Base-by-base conservation (phyloP, 1,140 invertebrate genomes). In the Geopemphigus sp. region DNA sequence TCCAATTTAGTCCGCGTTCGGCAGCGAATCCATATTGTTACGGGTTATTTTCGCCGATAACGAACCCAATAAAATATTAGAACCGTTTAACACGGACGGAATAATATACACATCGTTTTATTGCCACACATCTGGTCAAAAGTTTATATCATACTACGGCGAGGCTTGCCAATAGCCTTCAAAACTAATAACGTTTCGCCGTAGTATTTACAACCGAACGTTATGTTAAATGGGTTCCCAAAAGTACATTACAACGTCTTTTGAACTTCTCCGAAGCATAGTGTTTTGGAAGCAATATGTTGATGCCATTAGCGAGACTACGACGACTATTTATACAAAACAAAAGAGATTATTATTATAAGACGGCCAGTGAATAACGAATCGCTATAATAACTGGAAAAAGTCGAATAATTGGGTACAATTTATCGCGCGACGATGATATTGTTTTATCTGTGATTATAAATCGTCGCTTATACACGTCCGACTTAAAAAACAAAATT, bases 171-270 rank as follows among this genome's bases (percentile, higher is more conserved):
- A 24, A 39, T 68, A 50, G 64, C 24, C 26, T 24, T 68, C 4
- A 68, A 68, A 68, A 24, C 32, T 32, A 66, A 50, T 50, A 68
- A 68, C 47, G 39, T 50, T 68, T 68, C 19, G n/a, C 5, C 24
- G 45, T 10, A 68, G 45, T 50, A 24, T 70, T 70, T 50, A 70
- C 45, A 15, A 70, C 45, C 12, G 22, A 50, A 50, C 14, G 45
- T 22, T 50, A 15, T 70, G 22, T 50, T 50, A 70, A 70, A 70
- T 17, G 66, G 39, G 22, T 24, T 70, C 24, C 22, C n/a, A 53
- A 26, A n/a, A 22, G 66, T 70, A 70, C 47, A 50, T 50, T 17
- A 61, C 0, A 53, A 53, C 5, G n/a, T 70, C 15, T 50, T 17
- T 10, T 24, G n/a, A 68, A 22, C 19, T 68, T 32, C 29, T 63